Conservation (phyloP, 2,797 vertebrate genomes). For the Sebastes paucispinis region DNA sequence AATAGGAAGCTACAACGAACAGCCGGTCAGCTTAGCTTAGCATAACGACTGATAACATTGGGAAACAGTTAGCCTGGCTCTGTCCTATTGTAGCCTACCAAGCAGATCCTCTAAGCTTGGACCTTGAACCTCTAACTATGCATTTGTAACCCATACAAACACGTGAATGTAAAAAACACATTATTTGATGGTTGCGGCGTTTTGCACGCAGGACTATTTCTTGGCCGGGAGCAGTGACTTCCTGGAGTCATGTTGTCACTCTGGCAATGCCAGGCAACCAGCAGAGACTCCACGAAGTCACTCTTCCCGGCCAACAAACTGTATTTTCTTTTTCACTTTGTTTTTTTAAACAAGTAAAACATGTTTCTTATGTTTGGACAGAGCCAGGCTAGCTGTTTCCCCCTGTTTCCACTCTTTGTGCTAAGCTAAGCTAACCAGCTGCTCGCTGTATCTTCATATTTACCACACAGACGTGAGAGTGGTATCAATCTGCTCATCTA, state of each 20-base stretch:
- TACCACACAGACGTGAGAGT: background rate
- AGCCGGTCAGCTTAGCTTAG: background rate
- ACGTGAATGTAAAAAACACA: background rate
- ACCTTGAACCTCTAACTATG: too few species aligned
- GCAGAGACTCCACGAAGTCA: background rate
- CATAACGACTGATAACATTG: background rate
- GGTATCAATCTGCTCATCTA: background rate
- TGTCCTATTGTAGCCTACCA: background rate
- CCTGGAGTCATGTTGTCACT: background rate
- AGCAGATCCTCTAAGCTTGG: background rate
- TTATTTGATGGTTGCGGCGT: background rate
- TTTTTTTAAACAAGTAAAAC: background rate
- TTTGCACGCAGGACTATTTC: background rate
- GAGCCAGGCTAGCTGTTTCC: background rate
- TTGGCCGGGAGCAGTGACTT: background rate
- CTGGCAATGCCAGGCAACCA: background rate
- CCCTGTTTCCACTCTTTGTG: background rate
- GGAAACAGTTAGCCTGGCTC: background rate
- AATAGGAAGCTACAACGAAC: background rate
- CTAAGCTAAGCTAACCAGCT: constrained; percentile 5
- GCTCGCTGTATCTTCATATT: background rate
- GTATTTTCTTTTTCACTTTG: too few species aligned
- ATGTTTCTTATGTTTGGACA: background rate
- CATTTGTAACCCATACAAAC: background rate
- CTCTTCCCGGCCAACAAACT: background rate